These are phyloP conservation scores for Hydrochoerus hydrochaeris DNA, from an alignment of 2,113 vertebrate species.

Conservation along the genomic window DNA sequence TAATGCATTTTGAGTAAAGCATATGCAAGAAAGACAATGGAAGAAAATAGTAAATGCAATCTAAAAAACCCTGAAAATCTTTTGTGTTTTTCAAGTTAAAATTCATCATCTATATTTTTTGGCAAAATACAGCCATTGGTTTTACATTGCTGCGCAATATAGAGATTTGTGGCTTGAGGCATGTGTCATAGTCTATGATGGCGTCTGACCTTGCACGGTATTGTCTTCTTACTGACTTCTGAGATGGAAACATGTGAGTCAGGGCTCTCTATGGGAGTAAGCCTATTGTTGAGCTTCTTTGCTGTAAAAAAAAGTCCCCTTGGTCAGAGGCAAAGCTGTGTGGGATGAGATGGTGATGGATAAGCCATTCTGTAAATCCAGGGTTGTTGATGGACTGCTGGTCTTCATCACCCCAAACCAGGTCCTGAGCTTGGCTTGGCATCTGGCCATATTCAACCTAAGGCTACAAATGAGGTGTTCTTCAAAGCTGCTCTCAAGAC, in stretches of 20 bases:
- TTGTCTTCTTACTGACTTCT: background rate
- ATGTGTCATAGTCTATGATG: background rate
- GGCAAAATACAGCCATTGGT: background rate
- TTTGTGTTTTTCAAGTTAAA: slow-evolving; percentile 32
- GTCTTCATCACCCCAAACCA: background rate
- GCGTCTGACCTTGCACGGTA: background rate
- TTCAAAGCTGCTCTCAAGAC: background rate
- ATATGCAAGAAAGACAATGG: slow-evolving; percentile 5
- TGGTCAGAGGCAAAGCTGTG: background rate
- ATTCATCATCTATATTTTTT: background rate
- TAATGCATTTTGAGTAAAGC: background rate
- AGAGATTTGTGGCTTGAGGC: background rate
- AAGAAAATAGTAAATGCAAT: background rate
- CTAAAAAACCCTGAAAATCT: background rate
- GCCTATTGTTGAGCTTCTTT: background rate
- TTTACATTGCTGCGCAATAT: background rate
- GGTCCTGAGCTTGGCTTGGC: background rate
- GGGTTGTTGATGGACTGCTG: background rate
- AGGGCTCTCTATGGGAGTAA: background rate
- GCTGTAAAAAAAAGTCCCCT: background rate
- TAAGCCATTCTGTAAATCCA: background rate
- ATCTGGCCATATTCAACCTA: background rate
- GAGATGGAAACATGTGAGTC: background rate
- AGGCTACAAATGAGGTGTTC: background rate
- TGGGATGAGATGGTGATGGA: background rate